phyloP scores from a whole-genome alignment of 2,797 vertebrate genomes.

The Acanthornis magna region DNA sequence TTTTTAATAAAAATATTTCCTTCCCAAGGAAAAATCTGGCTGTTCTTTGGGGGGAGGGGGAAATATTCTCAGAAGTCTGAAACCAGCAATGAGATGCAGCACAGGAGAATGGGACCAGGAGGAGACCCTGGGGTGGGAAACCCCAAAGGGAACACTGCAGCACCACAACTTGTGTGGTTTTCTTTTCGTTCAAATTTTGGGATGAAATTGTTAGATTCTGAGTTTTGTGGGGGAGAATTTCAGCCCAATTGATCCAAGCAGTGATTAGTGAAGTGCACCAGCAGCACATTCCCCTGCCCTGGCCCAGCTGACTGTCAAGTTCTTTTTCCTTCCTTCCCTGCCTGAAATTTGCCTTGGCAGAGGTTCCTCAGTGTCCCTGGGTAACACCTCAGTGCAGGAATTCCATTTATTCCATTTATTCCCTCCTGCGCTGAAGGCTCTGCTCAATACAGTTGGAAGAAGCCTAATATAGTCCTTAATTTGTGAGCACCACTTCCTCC shows the following conservation, averaged over 20 bases:
- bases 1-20: background rate
- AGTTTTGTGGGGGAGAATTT: background rate
- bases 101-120: background rate
- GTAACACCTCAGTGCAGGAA: background rate
- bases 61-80: background rate
- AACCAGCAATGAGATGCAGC: background rate
- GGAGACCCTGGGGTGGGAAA: background rate
- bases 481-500: background rate
- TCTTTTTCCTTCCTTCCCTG: background rate
- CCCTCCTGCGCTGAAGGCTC: background rate
- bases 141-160: background rate
- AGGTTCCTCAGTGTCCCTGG: background rate
- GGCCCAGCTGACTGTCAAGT: background rate
- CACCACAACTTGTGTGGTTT: background rate
- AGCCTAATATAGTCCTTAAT: rapidly evolving
- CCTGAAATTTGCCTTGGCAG: background rate
- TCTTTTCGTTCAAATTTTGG: background rate
- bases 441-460: rapidly evolving
- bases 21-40: background rate
- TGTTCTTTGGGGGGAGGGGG: background rate
- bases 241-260: background rate
- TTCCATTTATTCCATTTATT: rapidly evolving
- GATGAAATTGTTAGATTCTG: background rate
- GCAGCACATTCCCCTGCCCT: background rate
- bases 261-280: background rate